Conservation (phyloP, 2,888 invertebrate genomes). For the Erebia epiphron region DNA sequence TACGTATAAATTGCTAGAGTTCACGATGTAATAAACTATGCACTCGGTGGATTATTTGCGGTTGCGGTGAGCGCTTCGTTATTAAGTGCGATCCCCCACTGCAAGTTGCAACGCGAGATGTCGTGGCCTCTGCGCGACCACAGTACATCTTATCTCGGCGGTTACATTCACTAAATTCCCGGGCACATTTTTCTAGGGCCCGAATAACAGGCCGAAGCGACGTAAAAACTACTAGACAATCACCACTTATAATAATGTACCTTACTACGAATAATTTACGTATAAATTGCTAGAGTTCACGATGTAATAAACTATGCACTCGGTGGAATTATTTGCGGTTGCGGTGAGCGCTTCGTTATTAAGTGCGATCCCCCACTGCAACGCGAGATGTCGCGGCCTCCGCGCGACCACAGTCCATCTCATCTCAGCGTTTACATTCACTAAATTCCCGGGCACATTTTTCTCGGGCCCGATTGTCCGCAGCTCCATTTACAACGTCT, state of each 20-base stretch:
- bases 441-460: constrained; percentile 79
- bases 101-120: constrained; percentile 58
- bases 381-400: constrained; percentile 52
- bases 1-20: constrained; percentile 28
- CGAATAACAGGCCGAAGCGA: constrained; percentile 45
- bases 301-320: constrained; percentile 34
- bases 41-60: constrained; percentile 47
- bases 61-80: constrained; percentile 65
- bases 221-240: too few species aligned
- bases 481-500: constrained; percentile 82
- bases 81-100: constrained; percentile 71
- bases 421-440: constrained; percentile 70
- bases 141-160: constrained; percentile 53
- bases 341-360: constrained; percentile 67
- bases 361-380: constrained; percentile 68
- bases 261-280: constrained; percentile 28
- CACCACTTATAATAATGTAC: too few species aligned
- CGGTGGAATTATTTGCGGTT: constrained; percentile 52
- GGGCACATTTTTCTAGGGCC: constrained; percentile 76
- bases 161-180: constrained; percentile 80
- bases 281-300: constrained; percentile 26
- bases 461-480: constrained; percentile 79
- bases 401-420: constrained; percentile 55
- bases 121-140: constrained; percentile 54
- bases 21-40: constrained; percentile 33